These are phyloP conservation scores for Thunnus maccoyii DNA, from an alignment of 2,113 vertebrate genomes.

Conservation along the genomic window DNA sequence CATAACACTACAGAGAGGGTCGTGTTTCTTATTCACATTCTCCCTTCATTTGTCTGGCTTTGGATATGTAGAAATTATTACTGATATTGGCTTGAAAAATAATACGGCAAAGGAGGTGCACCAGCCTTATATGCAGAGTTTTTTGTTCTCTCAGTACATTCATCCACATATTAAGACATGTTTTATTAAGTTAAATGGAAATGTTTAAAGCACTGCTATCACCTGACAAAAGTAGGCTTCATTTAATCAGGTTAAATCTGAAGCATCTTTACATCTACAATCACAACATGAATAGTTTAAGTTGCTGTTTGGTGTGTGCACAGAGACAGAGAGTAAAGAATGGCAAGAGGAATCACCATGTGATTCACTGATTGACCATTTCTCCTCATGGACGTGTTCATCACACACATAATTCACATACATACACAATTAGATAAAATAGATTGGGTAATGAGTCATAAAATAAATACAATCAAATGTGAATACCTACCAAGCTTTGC, in stretches of 20 bases:
- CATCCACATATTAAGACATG: neutral
- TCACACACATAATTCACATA: neutral
- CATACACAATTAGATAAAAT: neutral
- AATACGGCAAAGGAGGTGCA: neutral
- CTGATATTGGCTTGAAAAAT: neutral
- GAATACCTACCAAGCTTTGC: conserved; percentile 97
- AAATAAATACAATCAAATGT: conserved; percentile 23
- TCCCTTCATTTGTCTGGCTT: too few species aligned
- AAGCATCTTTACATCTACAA: neutral
- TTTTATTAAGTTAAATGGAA: neutral
- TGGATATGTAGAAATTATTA: neutral
- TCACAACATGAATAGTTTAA: neutral
- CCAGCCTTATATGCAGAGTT: neutral
- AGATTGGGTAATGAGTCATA: neutral
- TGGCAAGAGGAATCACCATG: neutral
- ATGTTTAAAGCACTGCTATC: too few species aligned
- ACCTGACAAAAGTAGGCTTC: neutral
- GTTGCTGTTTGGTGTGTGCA: neutral
- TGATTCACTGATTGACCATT: neutral
- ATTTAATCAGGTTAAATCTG: neutral
- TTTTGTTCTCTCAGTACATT: neutral
- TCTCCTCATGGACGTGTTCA: neutral
- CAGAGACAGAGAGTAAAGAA: neutral
- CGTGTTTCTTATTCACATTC: neutral
- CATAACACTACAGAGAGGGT: too few species aligned